A percentile compares a stretch with the other conserved stretches of the same genome.
Evolutionary conservation across 2,113 vertebrate species (phyloP).

Genomic region (Sinocyclocheilus anophthalmus): DNA sequence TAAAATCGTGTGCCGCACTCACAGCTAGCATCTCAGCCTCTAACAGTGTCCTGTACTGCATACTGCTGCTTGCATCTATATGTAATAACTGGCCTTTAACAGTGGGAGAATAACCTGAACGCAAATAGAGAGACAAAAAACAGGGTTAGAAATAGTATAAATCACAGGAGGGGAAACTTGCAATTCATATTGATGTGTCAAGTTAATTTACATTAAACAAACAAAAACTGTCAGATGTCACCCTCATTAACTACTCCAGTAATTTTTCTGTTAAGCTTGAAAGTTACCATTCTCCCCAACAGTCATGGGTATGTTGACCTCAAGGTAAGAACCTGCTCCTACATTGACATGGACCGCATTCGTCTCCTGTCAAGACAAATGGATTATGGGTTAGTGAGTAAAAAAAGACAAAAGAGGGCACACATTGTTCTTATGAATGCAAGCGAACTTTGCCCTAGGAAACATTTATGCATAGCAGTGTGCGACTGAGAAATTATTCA

Average conservation of each 20-base stretch:
- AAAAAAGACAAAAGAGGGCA: background rate
- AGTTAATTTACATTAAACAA: too few species aligned
- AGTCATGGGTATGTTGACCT: slow-evolving; percentile 98
- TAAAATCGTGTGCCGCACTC: slow-evolving; percentile 68
- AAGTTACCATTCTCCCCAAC: slow-evolving; percentile 87
- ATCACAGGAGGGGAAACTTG: background rate
- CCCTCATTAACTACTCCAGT: background rate
- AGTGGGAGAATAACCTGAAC: slow-evolving; percentile 89
- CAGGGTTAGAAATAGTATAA: background rate
- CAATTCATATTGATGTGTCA: background rate
- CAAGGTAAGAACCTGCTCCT: slow-evolving; percentile 96
- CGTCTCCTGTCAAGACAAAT: slow-evolving; percentile 83
- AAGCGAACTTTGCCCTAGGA: background rate
- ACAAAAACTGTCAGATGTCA: too few species aligned
- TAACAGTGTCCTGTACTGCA: slow-evolving; percentile 95
- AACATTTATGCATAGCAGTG: background rate
- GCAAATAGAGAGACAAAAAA: background rate
- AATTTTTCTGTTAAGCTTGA: background rate
- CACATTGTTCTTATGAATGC: background rate
- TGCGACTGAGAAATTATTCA: background rate
- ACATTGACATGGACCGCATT: slow-evolving; percentile 99
- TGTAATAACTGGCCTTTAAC: slow-evolving; percentile 98
- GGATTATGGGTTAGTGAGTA: background rate
- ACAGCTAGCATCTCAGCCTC: slow-evolving; percentile 98
- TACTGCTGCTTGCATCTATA: slow-evolving; percentile 97